Evolutionary conservation across 2,113 vertebrate genomes (phyloP), one percentile per base, ranked within the genome.

Genomic region (Dicrurus megarhynchus): DNA sequence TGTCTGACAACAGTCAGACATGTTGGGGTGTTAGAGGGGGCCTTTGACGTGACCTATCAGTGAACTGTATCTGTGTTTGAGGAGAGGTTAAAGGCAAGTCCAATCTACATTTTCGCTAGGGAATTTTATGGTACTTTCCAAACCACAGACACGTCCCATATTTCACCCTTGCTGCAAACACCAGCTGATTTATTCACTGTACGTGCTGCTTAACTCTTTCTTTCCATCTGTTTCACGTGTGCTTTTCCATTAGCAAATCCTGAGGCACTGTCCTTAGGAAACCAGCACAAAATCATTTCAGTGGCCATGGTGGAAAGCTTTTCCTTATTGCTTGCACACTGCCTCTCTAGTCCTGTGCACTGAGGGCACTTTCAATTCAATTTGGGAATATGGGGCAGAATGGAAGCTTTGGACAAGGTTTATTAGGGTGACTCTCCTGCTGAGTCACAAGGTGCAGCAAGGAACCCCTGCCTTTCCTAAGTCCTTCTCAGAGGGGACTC

Each of bases 41-140:
- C 93, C 76, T 95, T 32, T 93, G 56, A 27, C 5, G 15, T 81
- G 87, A 90, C 90, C 35, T 64, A 22, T 30, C 50, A 71, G 55
- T 63, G 82, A 93, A 80, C 71, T 90, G 44, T 37, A 26, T 75
- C 83, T 84, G 53, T 84, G 26, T 90, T 56, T 77, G 69, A 93
- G 52, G 71, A 81, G 74, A 94, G 82, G 79, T 90, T 84, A 86
- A 93, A 95, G 74, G 64, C 56, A 86, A 92, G 46, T 53, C 68
- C 76, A 44, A 71, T 37, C 64, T 71, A 33, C 60, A 33, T 86
- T 78, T 88, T 42, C 82, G 23, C 64, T 56, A 12, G 52, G 76
- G 87, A 74, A 39, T 47, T 84, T 74, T 47, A 59, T 81, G 47
- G 68, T 46, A 16, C 82, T 78, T 83, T 75, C 71, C 65, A 74